Evolutionary conservation across 2,888 invertebrate genomes (phyloP).

Genomic region (Brachylomia viminalis): DNA sequence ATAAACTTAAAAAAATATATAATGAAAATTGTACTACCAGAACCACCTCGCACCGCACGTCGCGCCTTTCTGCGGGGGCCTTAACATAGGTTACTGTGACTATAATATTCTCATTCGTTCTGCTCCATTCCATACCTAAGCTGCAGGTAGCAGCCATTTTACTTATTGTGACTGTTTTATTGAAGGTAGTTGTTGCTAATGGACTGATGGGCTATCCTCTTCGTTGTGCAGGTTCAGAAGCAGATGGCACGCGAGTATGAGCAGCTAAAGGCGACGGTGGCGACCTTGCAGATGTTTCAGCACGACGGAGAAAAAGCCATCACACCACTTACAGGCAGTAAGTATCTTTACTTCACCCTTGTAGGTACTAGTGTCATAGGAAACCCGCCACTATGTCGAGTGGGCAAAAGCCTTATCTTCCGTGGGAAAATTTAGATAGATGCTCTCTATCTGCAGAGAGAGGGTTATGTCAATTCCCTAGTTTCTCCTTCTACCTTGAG

Average conservation of each 20-base stretch:
- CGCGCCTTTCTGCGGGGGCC: too few species aligned
- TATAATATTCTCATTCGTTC: not conserved
- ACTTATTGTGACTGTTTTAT: not conserved
- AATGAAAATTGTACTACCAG: too few species aligned
- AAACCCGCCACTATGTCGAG: not conserved
- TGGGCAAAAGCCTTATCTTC: not conserved
- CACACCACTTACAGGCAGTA: slow-evolving; percentile 84
- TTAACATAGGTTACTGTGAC: not conserved
- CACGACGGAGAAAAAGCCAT: slow-evolving; percentile 91
- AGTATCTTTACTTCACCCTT: slow-evolving; percentile 64
- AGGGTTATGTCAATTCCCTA: not conserved
- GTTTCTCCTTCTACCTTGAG: too few species aligned
- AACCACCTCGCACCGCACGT: too few species aligned
- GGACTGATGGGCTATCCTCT: slow-evolving; percentile 29
- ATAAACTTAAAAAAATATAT: too few species aligned
- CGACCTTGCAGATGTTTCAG: slow-evolving; percentile 94
- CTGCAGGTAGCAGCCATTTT: not conserved
- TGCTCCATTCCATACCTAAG: not conserved
- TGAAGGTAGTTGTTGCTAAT: slow-evolving; percentile 9
- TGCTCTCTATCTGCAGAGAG: too few species aligned
- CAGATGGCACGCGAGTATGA: slow-evolving; percentile 97
- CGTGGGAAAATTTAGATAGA: not conserved
- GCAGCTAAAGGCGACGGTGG: slow-evolving; percentile 95
- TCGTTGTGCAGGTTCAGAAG: slow-evolving; percentile 93
- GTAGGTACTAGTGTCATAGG: not conserved